These are phyloP conservation scores for Melanotaenia nigrans DNA, from an alignment of 2,797 vertebrate species.

Conservation along the genomic window DNA sequence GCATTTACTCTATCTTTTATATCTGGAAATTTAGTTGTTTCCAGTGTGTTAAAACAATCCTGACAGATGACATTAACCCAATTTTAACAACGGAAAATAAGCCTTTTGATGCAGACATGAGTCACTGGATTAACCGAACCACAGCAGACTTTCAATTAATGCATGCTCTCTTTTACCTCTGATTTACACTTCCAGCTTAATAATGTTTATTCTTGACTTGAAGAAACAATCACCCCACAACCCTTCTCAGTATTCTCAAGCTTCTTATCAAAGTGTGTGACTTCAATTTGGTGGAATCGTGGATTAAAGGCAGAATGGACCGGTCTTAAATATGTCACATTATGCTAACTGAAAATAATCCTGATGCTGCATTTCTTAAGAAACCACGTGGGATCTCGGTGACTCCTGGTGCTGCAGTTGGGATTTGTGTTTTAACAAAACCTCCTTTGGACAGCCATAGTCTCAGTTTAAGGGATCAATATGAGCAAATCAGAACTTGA, in stretches of 20 bases:
- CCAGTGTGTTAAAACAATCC: background rate
- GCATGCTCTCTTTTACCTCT: background rate
- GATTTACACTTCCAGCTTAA: background rate
- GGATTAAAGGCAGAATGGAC: background rate
- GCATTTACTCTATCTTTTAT: background rate
- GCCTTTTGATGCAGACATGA: background rate
- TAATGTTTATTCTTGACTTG: background rate
- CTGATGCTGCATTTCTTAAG: background rate
- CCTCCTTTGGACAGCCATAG: background rate
- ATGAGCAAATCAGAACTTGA: constrained; percentile 10
- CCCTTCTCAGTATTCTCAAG: background rate
- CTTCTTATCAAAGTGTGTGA: background rate
- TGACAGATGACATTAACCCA: background rate
- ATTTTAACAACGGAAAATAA: background rate
- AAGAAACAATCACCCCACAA: background rate
- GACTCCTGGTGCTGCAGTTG: background rate
- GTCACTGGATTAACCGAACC: background rate
- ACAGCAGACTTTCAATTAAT: background rate
- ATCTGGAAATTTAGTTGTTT: background rate
- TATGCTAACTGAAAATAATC: background rate
- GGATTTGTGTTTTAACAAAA: constrained; percentile 23
- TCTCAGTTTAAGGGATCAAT: constrained; percentile 24
- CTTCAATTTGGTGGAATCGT: background rate
- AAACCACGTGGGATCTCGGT: background rate
- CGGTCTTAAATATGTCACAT: constrained; percentile 7